Evolutionary conservation across 1,140 invertebrate species (phyloP), one percentile per base, ranked within the genome.

Genomic region (Tetramorium alpestre): DNA sequence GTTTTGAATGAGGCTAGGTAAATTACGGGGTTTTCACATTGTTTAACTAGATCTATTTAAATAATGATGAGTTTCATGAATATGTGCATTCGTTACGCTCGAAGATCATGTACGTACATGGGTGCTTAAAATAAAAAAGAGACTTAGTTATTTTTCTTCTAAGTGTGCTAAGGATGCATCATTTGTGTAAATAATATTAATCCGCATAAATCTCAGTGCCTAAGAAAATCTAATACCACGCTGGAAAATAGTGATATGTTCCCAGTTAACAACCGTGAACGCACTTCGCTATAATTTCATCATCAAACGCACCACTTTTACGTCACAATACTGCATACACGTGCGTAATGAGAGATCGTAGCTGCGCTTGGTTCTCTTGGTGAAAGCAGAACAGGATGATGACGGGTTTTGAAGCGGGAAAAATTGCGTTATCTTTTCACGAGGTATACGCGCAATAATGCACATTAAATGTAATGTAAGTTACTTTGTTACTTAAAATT

Each of bases 301-400:
- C 75, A 64, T 81, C 47, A 78, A 64, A 89, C 81, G 33, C n/a
- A 13, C 60, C 44, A 84, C 51, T 87, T 70, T 89, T 86, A 62
- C 87, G 18, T 89, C 87, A 89, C 54, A 70, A 89, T 70, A 49
- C 16, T 33, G 22, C n/a, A 69, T 65, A 69, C 51, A 58, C 41
- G 38, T 56, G 44, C 67, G 69, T 72, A 89, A 89, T 75, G 41
- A 87, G 60, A 60, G 64, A 87, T 82, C 69, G 47, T 47, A n/a
- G 16, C 56, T 54, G 41, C 56, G 22, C 38, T 54, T 64, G 28
- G 28, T 28, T 51, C 44, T 73, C 3, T 22, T 22, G 47, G 81
- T 33, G 88, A 89, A 90, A 90, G 85, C 75, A 87, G 72, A 81
- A 87, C 76, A 54, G 67, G 58, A 33, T 47, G 62, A 76, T 58